Evolutionary conservation across 2,888 invertebrate genomes (phyloP).

Genomic region (Venusia cambrica): DNA sequence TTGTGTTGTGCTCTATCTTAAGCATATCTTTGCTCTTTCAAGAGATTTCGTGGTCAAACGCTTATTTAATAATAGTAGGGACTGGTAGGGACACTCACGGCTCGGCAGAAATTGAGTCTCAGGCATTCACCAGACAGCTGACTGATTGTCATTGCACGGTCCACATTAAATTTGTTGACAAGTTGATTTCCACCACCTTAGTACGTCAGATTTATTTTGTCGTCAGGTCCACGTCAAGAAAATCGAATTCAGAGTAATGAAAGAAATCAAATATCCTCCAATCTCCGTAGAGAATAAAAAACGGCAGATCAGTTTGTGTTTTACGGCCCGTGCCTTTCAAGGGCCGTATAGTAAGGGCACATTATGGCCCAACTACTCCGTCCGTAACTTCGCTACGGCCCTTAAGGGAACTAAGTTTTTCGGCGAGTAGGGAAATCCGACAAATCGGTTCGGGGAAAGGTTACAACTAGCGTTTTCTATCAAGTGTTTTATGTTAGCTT

Average conservation of each 20-base stretch:
- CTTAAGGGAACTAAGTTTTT: slow-evolving; percentile 31
- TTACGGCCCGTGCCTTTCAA: slow-evolving; percentile 25
- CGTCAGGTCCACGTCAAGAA: too few species aligned
- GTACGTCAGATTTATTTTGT: too few species aligned
- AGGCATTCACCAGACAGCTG: too few species aligned
- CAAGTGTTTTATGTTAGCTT: slow-evolving; percentile 6
- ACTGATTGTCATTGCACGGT: too few species aligned
- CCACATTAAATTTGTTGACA: too few species aligned
- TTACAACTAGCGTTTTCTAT: slow-evolving; percentile 9
- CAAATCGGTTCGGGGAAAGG: slow-evolving; percentile 18
- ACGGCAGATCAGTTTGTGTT: slow-evolving; percentile 30
- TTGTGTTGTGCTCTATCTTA: too few species aligned
- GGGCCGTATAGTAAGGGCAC: slow-evolving; percentile 28
- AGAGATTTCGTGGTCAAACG: too few species aligned
- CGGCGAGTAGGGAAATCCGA: slow-evolving; percentile 27
- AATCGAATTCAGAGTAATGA: slow-evolving; percentile 6
- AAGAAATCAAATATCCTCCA: slow-evolving; percentile 10
- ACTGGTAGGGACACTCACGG: too few species aligned
- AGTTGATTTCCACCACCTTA: too few species aligned
- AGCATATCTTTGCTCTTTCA: too few species aligned
- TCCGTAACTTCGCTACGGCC: slow-evolving; percentile 26
- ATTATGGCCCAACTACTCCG: slow-evolving; percentile 23
- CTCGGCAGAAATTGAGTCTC: too few species aligned
- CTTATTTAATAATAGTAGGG: too few species aligned
- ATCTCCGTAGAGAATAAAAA: slow-evolving; percentile 30